Evolutionary conservation across 2,113 vertebrate species (phyloP).

Genomic region (Seriola quinqueradiata): DNA sequence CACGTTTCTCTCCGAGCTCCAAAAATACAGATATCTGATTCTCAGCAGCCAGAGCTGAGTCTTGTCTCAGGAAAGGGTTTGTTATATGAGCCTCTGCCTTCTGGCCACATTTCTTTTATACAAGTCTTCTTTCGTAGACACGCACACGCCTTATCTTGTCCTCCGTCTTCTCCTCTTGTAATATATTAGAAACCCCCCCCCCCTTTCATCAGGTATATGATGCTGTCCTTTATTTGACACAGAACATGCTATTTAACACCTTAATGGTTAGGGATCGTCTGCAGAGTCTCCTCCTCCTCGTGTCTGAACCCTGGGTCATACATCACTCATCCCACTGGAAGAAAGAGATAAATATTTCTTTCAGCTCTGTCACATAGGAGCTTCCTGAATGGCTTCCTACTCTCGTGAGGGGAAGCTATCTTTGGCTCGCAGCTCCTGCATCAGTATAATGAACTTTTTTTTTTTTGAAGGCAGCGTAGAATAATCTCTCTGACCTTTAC

Average conservation of each 20-base stretch:
- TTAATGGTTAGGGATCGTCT: constrained; percentile 54
- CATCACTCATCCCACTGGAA: constrained; percentile 76
- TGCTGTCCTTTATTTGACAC: constrained; percentile 68
- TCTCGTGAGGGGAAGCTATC: constrained; percentile 41
- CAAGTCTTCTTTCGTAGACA: constrained; percentile 46
- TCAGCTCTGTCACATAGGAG: constrained; percentile 74
- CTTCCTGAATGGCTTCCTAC: constrained; percentile 78
- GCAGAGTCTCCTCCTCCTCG: constrained; percentile 45
- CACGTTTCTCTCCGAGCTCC: constrained; percentile 65
- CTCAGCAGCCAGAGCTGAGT: constrained; percentile 72
- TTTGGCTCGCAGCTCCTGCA: constrained; percentile 34
- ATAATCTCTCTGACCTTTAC: constrained; percentile 14
- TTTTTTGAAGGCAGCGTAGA: neutral
- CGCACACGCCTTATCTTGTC: constrained; percentile 70
- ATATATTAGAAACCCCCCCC: constrained; percentile 32
- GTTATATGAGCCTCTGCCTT: constrained; percentile 70
- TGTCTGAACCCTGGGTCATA: constrained; percentile 67
- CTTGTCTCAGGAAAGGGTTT: constrained; percentile 66
- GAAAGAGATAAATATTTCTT: constrained; percentile 81
- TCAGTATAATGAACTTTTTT: constrained; percentile 45
- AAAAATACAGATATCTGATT: constrained; percentile 79
- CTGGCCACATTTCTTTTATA: constrained; percentile 59
- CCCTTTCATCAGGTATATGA: constrained; percentile 58
- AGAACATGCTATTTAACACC: constrained; percentile 76
- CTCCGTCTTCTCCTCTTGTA: constrained; percentile 60